phyloP scores from a whole-genome alignment of 2,113 vertebrate genomes.

The Corydoras maculifer region DNA sequence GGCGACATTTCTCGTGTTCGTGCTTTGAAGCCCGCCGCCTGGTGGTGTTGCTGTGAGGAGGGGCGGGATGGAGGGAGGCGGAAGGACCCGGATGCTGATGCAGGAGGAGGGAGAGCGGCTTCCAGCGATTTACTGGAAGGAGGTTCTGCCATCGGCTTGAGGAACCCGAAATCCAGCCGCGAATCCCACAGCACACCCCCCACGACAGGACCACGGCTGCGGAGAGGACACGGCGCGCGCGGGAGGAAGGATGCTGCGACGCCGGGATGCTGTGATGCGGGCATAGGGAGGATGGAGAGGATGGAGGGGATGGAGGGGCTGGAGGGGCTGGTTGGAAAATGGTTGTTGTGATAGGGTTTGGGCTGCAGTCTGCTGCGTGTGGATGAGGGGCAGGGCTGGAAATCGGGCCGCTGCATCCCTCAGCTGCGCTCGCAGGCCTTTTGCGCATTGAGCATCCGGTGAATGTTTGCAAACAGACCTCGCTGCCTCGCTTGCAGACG shows the following conservation, averaged over 20 bases:
- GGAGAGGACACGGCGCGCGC: slow-evolving; percentile 48
- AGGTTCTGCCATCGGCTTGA: neutral
- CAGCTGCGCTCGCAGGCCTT: slow-evolving; percentile 58
- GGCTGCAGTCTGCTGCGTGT: too few species aligned
- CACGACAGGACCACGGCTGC: slow-evolving; percentile 24
- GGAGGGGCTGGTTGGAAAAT: slow-evolving; percentile 46
- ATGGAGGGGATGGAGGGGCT: too few species aligned
- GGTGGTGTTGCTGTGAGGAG: slow-evolving; percentile 16
- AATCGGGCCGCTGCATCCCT: slow-evolving; percentile 27
- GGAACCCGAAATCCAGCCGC: neutral
- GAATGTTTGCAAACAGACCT: slow-evolving; percentile 6
- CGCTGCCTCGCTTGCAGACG: neutral
- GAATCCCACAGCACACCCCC: neutral
- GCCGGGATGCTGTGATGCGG: too few species aligned
- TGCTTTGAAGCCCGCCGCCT: neutral
- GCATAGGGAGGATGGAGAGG: too few species aligned
- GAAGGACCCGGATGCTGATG: slow-evolving; percentile 61
- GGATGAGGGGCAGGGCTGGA: too few species aligned
- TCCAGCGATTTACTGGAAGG: slow-evolving; percentile 10
- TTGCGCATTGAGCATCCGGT: slow-evolving; percentile 27
- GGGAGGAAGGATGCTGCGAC: too few species aligned
- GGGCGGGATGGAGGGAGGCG: slow-evolving; percentile 15
- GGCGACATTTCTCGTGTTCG: too few species aligned
- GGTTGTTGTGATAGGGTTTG: slow-evolving; percentile 49
- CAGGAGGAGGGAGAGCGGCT: slow-evolving; percentile 29